Evolutionary conservation across 2,797 vertebrate species (phyloP).

Genomic region (Vireo griseus): DNA sequence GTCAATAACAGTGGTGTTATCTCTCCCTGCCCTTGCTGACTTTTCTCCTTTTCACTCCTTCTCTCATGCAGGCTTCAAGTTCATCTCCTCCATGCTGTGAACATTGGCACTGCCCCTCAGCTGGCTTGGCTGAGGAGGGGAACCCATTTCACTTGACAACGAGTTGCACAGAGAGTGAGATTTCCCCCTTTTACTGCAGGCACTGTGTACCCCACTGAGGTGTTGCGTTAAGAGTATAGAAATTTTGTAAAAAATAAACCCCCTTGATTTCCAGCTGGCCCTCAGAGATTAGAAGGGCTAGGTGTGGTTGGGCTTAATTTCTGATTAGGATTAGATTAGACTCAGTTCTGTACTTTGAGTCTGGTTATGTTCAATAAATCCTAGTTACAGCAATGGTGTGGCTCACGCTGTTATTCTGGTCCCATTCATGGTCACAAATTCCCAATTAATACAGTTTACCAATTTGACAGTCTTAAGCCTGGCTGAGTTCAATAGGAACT

Average conservation of each 20-base stretch:
- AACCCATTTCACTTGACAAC: neutral
- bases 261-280: neutral
- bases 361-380: neutral
- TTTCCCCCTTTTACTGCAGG: neutral
- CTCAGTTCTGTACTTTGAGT: neutral
- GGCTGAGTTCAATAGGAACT: neutral
- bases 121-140: neutral
- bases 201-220: rapidly evolving
- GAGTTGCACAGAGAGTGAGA: neutral
- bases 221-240: neutral
- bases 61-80: neutral
- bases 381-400: neutral
- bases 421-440: neutral
- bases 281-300: neutral
- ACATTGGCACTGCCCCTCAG: neutral
- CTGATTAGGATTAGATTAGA: neutral
- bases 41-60: neutral
- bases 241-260: neutral
- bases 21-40: rapidly evolving
- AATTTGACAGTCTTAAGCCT: too few species aligned
- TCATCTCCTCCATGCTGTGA: neutral
- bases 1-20: neutral
- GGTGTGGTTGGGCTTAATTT: neutral
- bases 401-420: neutral
- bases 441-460: neutral